These are phyloP conservation scores for Petrocephalus microphthalmus DNA, from an alignment of 2,113 vertebrate species.

Conservation along the genomic window DNA sequence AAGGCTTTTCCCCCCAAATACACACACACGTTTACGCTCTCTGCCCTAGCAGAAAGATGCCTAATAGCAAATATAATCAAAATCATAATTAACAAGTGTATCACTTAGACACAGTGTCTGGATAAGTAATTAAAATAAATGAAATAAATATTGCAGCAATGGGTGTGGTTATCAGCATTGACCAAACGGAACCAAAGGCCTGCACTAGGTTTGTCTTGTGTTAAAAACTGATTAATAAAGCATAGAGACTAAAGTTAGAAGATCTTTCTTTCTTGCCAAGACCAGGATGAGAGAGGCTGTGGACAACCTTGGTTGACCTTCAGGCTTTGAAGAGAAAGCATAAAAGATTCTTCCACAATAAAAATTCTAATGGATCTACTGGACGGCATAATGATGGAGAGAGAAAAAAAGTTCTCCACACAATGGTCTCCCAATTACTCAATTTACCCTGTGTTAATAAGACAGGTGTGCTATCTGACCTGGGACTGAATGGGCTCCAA, in stretches of 20 bases:
- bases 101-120: background rate
- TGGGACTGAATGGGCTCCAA: background rate
- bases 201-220: background rate
- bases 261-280: background rate
- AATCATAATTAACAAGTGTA: background rate
- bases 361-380: conserved; percentile 20
- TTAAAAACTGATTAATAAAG: background rate
- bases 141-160: conserved; percentile 2
- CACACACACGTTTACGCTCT: background rate
- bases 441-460: conserved; percentile 10
- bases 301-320: conserved; percentile 17
- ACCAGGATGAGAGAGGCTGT: background rate
- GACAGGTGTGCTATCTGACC: conserved; percentile 15
- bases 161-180: background rate
- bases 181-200: background rate
- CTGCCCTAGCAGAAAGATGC: background rate
- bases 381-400: conserved; percentile 14
- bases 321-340: conserved; percentile 7
- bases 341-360: conserved; percentile 24
- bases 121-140: background rate
- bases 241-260: background rate
- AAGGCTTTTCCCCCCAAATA: background rate
- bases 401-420: background rate
- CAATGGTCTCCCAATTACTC: conserved; percentile 14
- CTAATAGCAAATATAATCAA: background rate